Evolutionary conservation across 1,140 invertebrate species (phyloP).

Genomic region (Ceratosolen fusciceps): DNA sequence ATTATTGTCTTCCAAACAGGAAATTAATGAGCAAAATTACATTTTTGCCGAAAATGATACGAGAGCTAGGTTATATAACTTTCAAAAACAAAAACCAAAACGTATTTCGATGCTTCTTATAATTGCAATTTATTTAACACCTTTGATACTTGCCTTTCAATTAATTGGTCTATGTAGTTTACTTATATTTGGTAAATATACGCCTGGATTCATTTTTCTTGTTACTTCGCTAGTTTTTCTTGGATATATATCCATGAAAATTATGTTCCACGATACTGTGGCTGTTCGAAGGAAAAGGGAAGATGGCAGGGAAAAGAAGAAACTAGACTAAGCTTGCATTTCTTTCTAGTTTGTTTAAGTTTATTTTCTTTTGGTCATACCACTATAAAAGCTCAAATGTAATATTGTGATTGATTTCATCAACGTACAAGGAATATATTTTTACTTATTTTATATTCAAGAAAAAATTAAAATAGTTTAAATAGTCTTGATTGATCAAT

Average conservation of each 20-base stretch:
- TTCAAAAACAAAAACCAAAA: slow-evolving; percentile 52
- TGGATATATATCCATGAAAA: slow-evolving; percentile 61
- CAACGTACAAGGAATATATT: too few species aligned
- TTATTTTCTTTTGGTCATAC: slow-evolving; percentile 10
- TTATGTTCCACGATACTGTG: slow-evolving; percentile 58
- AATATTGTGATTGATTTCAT: not conserved
- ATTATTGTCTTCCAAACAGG: slow-evolving; percentile 8
- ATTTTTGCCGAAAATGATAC: not conserved
- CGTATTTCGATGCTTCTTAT: slow-evolving; percentile 51
- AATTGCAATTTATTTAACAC: slow-evolving; percentile 63
- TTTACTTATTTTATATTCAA: not conserved
- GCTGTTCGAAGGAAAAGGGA: slow-evolving; percentile 46
- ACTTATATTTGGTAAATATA: slow-evolving; percentile 60
- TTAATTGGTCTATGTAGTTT: slow-evolving; percentile 57
- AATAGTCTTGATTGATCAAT: not conserved
- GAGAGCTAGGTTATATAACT: slow-evolving; percentile 28
- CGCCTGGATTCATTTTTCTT: slow-evolving; percentile 68
- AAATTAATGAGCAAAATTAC: slow-evolving; percentile 6
- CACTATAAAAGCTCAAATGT: slow-evolving; percentile 16
- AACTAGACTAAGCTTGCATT: slow-evolving; percentile 36
- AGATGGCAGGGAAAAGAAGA: slow-evolving; percentile 53
- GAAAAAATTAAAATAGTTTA: not conserved
- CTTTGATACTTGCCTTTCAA: slow-evolving; percentile 59
- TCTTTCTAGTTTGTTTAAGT: not conserved
- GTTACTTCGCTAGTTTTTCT: slow-evolving; percentile 60